Evolutionary conservation across 2,113 vertebrate genomes (phyloP), one percentile per base, ranked within the genome.

Genomic region (Corythornis madagascariensis): DNA sequence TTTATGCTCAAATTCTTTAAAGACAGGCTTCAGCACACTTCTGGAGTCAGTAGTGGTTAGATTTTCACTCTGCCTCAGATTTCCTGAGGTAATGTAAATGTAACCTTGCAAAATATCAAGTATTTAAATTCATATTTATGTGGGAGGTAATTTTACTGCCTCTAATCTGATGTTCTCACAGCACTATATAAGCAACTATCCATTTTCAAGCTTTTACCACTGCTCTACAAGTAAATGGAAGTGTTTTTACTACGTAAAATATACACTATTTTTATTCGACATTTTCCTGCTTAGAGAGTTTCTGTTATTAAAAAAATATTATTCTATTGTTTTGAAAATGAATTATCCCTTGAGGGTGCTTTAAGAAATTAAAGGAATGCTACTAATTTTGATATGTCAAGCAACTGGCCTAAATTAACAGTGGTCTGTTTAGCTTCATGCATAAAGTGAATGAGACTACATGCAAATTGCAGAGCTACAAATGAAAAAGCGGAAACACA

Each of bases 131-230:
- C 28, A 29, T 86, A 77, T 95, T 95, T 87, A 93, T 1, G 92
- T 96, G 79, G 93, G 91, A 96, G 94, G 93, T 88, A 76, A 81
- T 80, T 94, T 92, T 94, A 93, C 81, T 95, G 76, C 90, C 81
- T 94, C 79, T 95, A 94, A 95, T 96, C 94, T 93, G 93, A 94
- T 90, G 91, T 96, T 96, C 95, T 95, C 95, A 96, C 87, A 96
- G 87, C 75, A 53, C 64, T 61, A 19, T 64, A 89, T 35, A 48
- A 92, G 53, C 89, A 96, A 81, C 85, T 95, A 82, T 75, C 65
- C n/a, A 67, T 92, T 91, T 94, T 89, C 91, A 92, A 79, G 71
- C 82, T 94, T 94, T 89, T 89, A 95, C 88, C 93, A 89, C 90
- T 70, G 60, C n/a, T 67, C 60, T 91, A 57, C 90, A 91, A 89